Percentiles rank a stretch among this genome's conserved stretches.
Evolutionary conservation across 2,113 vertebrate genomes (phyloP).

Genomic region (Hylia prasina): DNA sequence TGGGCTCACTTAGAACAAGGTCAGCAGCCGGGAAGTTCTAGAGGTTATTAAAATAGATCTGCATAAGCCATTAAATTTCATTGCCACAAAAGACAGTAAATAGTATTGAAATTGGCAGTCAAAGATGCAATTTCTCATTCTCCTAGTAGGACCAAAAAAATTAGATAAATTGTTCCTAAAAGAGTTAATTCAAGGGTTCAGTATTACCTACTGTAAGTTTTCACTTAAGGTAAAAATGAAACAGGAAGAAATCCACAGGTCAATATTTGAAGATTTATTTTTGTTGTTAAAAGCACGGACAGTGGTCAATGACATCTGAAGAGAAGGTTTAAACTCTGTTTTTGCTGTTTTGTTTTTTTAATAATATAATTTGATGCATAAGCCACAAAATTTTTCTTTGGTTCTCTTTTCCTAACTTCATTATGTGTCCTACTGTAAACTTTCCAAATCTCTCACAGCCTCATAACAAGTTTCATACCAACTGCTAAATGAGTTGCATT

Average conservation of each 20-base stretch:
- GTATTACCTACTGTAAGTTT: neutral
- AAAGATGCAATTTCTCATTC: neutral
- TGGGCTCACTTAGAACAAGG: neutral
- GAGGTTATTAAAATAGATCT: neutral
- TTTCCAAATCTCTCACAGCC: neutral
- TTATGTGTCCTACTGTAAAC: neutral
- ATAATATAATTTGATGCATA: neutral
- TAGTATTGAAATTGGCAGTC: neutral
- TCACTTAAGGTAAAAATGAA: neutral
- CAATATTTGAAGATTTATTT: neutral
- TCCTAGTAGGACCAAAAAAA: neutral
- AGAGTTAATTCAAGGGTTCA: neutral
- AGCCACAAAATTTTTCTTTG: neutral
- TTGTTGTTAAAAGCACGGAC: neutral
- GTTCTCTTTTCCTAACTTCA: neutral
- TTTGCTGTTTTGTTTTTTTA: accelerated
- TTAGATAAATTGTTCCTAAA: neutral
- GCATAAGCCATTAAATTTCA: neutral
- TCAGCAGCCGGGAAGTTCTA: neutral
- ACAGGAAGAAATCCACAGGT: neutral
- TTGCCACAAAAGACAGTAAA: neutral
- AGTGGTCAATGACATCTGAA: neutral
- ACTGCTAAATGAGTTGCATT: neutral
- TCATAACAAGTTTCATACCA: neutral
- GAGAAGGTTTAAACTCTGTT: neutral